Base-by-base conservation (phyloP, 2,797 vertebrate species). In the Tokudaia tokunoshimensis region DNA sequence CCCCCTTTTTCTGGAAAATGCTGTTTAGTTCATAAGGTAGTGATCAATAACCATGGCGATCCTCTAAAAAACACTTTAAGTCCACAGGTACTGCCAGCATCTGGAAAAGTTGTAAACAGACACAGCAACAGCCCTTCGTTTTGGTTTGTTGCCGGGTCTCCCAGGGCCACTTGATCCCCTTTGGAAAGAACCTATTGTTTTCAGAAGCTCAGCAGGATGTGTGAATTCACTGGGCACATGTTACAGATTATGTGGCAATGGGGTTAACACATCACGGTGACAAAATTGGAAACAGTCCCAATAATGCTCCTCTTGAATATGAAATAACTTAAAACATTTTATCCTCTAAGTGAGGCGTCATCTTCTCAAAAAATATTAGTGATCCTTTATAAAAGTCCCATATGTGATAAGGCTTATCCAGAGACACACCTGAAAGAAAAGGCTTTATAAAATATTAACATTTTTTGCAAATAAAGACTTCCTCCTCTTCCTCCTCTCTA, bases 381-480 rank as follows among this genome's bases (percentile, higher is more conserved):
- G 99, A 99, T 99, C 99, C 99, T 99, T 98, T 99, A 99, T 99
- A 99, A 98, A 98, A 99, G 99, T 99, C 99, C 99, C 99, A 99
- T 98, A 99, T 99, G 98, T 99, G 99, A 99, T 98, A 99, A 99
- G 98, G 99, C 96, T 99, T 99, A 99, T 99, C 99, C 99, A 99
- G 98, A 99, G 99, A 99, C 98, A 99, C 96, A 99, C 99, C 99
- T 99, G 99, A 99, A 99, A 99, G 99, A 99, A 99, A 99, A 99
- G 99, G 99, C 99, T 99, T 99, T 99, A 99, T 98, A 99, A 99
- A 98, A 99, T 98, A 99, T 99, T 99, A 99, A 99, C 99, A 99
- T 98, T 98, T 97, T 98, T 99, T 99, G 99, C 98, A 98, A 98
- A 99, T 96, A 98, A 98, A 98, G 97, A 98, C 82, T 98, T 99